Conservation (phyloP, 2,113 vertebrate genomes). For the Grus americana region DNA sequence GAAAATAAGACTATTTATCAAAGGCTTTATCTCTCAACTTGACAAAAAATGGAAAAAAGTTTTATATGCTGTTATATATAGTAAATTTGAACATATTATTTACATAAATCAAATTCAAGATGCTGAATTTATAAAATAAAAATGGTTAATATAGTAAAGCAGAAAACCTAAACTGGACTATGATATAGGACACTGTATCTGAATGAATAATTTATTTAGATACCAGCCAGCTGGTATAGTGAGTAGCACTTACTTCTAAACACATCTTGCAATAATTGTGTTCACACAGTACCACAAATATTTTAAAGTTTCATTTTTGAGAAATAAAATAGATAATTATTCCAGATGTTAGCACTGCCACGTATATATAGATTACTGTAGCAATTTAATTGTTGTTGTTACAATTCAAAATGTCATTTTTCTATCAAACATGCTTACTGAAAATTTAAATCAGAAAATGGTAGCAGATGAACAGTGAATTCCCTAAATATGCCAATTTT, state of each 20-base stretch:
- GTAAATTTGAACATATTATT: neutral
- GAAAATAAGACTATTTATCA: neutral
- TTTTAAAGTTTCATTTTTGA: neutral
- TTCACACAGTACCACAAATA: neutral
- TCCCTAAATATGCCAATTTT: constrained; percentile 21
- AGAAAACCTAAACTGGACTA: neutral
- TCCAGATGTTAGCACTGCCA: neutral
- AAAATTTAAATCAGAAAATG: constrained; percentile 39
- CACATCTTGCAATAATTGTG: neutral
- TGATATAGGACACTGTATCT: neutral
- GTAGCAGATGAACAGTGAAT: constrained; percentile 48
- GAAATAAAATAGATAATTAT: neutral
- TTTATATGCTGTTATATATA: neutral
- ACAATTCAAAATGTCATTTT: constrained; percentile 14
- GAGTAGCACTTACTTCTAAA: neutral
- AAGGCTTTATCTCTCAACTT: neutral
- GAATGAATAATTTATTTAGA: neutral
- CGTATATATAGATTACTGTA: neutral
- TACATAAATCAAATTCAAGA: neutral
- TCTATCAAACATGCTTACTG: constrained; percentile 24
- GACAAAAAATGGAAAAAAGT: neutral
- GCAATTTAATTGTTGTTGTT: constrained; percentile 35
- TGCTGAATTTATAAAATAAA: neutral
- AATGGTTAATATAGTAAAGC: neutral
- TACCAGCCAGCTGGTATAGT: neutral